Evolutionary conservation across 2,113 vertebrate species (phyloP), one percentile per base, ranked within the genome.

Genomic region (Podocnemis expansa): DNA sequence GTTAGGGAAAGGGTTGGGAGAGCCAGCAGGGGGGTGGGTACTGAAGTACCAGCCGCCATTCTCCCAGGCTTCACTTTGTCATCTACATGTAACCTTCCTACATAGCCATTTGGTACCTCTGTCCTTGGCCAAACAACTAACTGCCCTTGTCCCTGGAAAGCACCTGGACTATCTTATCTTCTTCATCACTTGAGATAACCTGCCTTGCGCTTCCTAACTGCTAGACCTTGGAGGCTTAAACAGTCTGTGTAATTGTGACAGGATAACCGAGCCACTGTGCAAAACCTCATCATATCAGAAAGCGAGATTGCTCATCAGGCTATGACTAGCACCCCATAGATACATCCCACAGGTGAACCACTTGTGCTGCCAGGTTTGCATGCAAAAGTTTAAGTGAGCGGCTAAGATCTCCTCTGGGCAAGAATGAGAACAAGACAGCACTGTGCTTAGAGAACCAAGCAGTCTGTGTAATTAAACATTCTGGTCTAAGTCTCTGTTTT

Each of bases 131-230:
- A 49, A 17, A 75, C 87, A 38, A 2, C 0, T 1, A 81, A 25
- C 25, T 21, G 19, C 5, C 41, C 25, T 4, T 7, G 41, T 76
- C 43, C 41, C 73, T 25, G 13, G 41, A 43, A 13, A 4, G 3
- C 34, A 84, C 1, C n/a, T 56, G 47, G 1, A 6, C 1, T 60
- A 21, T 12, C 27, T 3, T 34, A 4, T 5, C 47, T 25, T 12
- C 3, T 14, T 45, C 41, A 45, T 76, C 51, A 38, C 25, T 54
- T 58, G 38, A 16, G 3, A 45, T 45, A 45, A 76, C 24, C n/a
- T 19, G 3, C 2, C 41, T 24, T 43, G 47, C 76, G 0, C 0
- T 1, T 0, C 2, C 56, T 31, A 27, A 54, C n/a, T 0, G 0
- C 16, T n/a, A 51, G 31, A 3, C 9, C 5, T 2, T 6, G 56